A percentile compares a stretch with the other conserved stretches of the same genome.
Conservation (phyloP, 2,888 invertebrate genomes). For the Epistrophe grossulariae region DNA sequence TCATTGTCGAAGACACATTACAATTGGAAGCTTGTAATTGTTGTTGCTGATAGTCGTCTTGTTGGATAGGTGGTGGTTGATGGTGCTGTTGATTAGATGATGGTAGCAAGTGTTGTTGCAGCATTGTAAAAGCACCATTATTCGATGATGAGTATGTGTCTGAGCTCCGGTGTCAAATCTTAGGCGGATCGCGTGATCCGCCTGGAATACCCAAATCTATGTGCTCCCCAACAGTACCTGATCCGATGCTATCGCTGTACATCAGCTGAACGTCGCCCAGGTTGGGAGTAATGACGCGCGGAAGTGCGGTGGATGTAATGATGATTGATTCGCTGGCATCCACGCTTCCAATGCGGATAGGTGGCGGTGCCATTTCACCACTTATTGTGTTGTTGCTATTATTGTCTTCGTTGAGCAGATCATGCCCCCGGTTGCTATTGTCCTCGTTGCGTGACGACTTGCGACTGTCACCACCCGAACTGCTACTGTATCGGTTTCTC, state of each 20-base stretch:
- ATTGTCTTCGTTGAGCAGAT: conserved; percentile 79
- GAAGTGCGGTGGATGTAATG: conserved; percentile 74
- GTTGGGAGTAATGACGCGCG: conserved; percentile 77
- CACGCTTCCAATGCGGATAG: conserved; percentile 80
- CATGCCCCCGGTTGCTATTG: conserved; percentile 78
- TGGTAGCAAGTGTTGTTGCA: conserved; percentile 61
- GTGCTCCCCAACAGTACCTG: conserved; percentile 76
- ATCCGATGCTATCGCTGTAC: conserved; percentile 66
- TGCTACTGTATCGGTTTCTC: conserved; percentile 81
- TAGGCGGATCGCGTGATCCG: conserved; percentile 80
- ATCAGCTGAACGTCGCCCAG: conserved; percentile 74
- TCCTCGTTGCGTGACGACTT: conserved; percentile 82
- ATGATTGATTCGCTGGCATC: conserved; percentile 79
- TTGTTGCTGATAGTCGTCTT: conserved; percentile 74
- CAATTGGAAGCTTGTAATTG: conserved; percentile 81
- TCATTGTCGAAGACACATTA: conserved; percentile 82
- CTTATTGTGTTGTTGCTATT: conserved; percentile 83
- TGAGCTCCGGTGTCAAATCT: conserved; percentile 84
- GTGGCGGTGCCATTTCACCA: conserved; percentile 79
- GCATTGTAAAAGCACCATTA: conserved; percentile 77
- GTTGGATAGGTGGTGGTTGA: conserved; percentile 62
- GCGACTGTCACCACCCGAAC: conserved; percentile 82
- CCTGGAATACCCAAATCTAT: conserved; percentile 81
- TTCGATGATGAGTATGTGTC: conserved; percentile 82
- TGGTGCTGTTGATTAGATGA: conserved; percentile 69